phyloP scores from a whole-genome alignment of 2,888 invertebrate genomes.

The Pristionchus exspectatus region DNA sequence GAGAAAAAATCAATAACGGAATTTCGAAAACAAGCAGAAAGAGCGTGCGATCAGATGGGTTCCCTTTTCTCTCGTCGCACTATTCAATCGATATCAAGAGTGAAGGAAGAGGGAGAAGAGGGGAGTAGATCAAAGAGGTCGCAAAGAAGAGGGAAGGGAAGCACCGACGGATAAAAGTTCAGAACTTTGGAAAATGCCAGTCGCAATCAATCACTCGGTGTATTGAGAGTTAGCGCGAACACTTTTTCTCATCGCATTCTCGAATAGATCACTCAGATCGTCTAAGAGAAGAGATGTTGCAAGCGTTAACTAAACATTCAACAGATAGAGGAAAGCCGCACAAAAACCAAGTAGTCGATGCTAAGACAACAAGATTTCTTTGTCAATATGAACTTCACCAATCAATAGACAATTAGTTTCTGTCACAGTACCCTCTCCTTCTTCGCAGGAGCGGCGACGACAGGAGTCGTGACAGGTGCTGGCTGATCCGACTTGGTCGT shows the following conservation, averaged over 20 bases:
- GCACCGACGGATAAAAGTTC: background rate
- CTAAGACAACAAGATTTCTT: background rate
- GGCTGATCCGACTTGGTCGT: slow-evolving; percentile 46
- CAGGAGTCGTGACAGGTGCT: slow-evolving; percentile 12
- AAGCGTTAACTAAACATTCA: slow-evolving; percentile 41
- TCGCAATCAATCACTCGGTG: slow-evolving; percentile 20
- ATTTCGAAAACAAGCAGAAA: slow-evolving; percentile 19
- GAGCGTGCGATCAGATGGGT: background rate
- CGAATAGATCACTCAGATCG: background rate
- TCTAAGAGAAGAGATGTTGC: slow-evolving; percentile 34
- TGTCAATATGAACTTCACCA: background rate
- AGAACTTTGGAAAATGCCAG: slow-evolving; percentile 2
- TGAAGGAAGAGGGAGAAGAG: background rate
- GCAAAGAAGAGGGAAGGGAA: background rate
- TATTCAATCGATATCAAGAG: slow-evolving; percentile 7
- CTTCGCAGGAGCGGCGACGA: background rate
- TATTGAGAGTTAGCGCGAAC: background rate
- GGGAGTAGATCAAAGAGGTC: slow-evolving; percentile 8
- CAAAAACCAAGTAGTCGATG: slow-evolving; percentile 19
- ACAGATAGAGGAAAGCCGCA: slow-evolving; percentile 41
- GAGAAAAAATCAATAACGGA: slow-evolving; percentile 5
- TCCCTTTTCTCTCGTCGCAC: background rate
- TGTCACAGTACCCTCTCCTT: background rate
- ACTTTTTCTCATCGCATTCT: background rate
- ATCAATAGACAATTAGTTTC: background rate